Percentiles rank a stretch among this genome's conserved stretches.
Evolutionary conservation across 2,888 invertebrate genomes (phyloP).

Genomic region (Zonitis immaculata): DNA sequence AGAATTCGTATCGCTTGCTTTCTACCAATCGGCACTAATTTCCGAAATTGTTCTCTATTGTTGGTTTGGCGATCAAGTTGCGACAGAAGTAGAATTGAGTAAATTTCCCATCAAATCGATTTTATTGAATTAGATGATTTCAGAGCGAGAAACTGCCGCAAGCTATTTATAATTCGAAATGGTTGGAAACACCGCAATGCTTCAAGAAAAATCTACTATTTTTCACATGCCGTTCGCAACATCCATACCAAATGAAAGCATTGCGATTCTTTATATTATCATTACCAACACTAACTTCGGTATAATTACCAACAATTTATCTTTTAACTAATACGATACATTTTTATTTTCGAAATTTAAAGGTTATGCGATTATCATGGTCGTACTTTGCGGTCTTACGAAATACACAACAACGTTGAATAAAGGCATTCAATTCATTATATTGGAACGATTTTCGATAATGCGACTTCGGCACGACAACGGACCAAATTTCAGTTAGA

Average conservation of each 20-base stretch:
- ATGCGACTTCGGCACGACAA: no score
- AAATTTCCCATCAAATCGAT: no score
- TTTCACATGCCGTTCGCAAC: background rate
- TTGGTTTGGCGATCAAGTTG: background rate
- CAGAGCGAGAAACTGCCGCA: background rate
- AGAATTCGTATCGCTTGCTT: background rate
- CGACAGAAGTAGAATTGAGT: background rate
- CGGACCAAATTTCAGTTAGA: no score
- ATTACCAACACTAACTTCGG: background rate
- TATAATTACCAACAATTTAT: no score
- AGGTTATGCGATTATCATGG: background rate
- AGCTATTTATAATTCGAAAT: background rate
- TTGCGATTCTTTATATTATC: background rate
- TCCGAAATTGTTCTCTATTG: background rate
- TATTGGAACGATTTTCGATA: no score
- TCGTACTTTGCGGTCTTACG: background rate
- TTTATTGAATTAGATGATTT: no score
- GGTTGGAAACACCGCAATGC: background rate
- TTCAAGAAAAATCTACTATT: background rate
- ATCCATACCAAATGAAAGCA: background rate
- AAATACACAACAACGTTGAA: background rate
- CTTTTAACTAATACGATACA: no score
- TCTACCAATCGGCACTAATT: background rate
- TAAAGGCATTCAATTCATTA: no score
- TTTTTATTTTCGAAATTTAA: background rate